Base-by-base conservation (phyloP, 2,113 vertebrate species). In the Anthoscopus minutus region DNA sequence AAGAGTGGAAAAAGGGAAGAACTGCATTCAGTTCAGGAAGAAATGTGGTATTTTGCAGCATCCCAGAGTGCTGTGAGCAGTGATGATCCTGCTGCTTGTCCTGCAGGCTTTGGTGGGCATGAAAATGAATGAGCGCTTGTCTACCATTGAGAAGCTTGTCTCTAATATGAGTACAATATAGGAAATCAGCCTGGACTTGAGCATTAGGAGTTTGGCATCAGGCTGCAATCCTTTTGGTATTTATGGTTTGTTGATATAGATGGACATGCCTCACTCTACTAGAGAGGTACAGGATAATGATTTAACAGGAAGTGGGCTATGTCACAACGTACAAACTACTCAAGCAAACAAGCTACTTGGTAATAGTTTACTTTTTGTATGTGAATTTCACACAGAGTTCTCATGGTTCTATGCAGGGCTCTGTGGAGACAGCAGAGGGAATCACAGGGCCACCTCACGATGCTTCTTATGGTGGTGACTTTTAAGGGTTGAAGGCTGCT, bases 361-460 rank as follows among this genome's bases (percentile, higher is more conserved):
- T 33, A 16, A 71, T 79, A 76, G 53, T 48, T 62, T 67, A 25
- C 48, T 51, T 16, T 56, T 89, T 47, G 12, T 82, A 1, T 15
- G 25, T 69, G 71, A 73, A 67, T 76, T 76, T 71, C 65, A 76
- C 13, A 10, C 25, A 40, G 24, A 13, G 44, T 47, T 62, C 40
- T 73, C 7, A 1, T 9, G 2, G 8, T 23, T 13, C 31, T 48
- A 0, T 19, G 54, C n/a, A 20, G 22, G 35, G 37, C 28, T 48
- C 35, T 78, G 31, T 25, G 45, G 31, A 44, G 61, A 65, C 18
- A 50, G 78, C 45, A 65, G 23, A 87, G 80, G 10, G 22, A 61
- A 51, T 81, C 53, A 44, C 86, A 35, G 58, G 78, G 18, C 10
- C 5, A 4, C 40, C 54, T 88, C 65, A 65, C 33, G 9, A 0